These are phyloP conservation scores for Canis aureus DNA, from an alignment of 2,113 vertebrate species.

Conservation along the genomic window DNA sequence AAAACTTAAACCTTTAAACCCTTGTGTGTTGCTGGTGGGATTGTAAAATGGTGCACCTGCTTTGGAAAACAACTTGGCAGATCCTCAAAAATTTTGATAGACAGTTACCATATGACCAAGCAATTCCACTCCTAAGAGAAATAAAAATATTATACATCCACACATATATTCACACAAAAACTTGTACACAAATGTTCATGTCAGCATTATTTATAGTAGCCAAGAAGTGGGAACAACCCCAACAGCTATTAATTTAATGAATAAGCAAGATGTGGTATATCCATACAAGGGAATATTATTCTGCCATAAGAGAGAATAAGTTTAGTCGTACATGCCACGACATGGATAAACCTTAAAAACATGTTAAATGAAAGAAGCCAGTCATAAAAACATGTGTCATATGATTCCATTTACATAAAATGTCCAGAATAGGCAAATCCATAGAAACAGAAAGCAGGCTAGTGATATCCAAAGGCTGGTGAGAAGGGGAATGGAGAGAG, in stretches of 20 bases:
- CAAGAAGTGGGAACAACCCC: not conserved
- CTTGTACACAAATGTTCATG: not conserved
- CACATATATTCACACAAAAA: not conserved
- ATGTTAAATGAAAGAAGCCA: not conserved
- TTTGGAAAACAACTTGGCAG: not conserved
- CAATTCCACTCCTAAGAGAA: conserved; percentile 13
- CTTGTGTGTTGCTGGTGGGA: not conserved
- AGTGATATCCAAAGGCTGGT: not conserved
- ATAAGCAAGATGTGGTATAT: not conserved
- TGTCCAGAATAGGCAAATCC: not conserved
- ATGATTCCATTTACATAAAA: not conserved
- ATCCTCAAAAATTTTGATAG: not conserved
- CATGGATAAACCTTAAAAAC: not conserved
- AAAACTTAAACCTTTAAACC: not conserved
- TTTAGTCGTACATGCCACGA: not conserved
- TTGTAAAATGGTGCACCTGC: not conserved
- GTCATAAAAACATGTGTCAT: not conserved
- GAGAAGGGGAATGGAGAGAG: not conserved
- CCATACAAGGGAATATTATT: not conserved
- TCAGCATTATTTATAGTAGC: not conserved
- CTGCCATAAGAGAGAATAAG: not conserved
- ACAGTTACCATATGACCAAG: not conserved
- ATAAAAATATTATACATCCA: not conserved
- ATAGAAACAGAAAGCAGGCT: not conserved
- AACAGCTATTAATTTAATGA: not conserved